These are phyloP conservation scores for Peromyscus nudipes DNA, from an alignment of 2,797 vertebrate genomes.

Conservation along the genomic window DNA sequence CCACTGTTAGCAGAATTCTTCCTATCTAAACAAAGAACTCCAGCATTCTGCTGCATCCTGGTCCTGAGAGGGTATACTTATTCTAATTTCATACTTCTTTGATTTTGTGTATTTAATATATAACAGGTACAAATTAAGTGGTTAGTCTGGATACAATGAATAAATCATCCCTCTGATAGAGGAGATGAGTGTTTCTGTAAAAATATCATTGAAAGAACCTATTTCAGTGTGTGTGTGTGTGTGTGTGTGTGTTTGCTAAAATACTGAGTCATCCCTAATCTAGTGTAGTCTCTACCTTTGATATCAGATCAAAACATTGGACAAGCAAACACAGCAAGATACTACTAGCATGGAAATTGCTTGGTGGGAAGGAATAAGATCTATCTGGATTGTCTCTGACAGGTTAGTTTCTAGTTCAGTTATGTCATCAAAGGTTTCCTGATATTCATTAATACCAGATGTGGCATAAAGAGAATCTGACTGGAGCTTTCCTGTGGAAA, in stretches of 20 bases:
- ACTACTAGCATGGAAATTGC: neutral
- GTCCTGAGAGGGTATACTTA: neutral
- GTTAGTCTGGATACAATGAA: neutral
- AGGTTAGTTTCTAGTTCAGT: neutral
- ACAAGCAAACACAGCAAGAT: neutral
- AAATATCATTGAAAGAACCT: neutral
- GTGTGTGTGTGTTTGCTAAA: neutral
- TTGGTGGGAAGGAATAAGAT: neutral
- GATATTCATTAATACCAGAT: neutral
- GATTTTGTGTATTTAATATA: neutral
- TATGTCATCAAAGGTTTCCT: neutral
- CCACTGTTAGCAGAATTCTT: neutral
- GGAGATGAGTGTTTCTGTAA: neutral
- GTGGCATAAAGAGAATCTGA: neutral
- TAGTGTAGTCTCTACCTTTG: neutral
- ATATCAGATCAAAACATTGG: neutral
- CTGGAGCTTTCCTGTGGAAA: neutral
- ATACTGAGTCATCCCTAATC: neutral
- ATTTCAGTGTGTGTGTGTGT: neutral
- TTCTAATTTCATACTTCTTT: neutral
- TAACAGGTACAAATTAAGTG: neutral
- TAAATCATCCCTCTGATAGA: neutral
- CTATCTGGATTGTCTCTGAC: neutral
- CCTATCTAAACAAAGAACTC: neutral
- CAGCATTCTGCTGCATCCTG: neutral